Evolutionary conservation across 2,113 vertebrate species (phyloP), one percentile per base, ranked within the genome.

Genomic region (Sturnira hondurensis): DNA sequence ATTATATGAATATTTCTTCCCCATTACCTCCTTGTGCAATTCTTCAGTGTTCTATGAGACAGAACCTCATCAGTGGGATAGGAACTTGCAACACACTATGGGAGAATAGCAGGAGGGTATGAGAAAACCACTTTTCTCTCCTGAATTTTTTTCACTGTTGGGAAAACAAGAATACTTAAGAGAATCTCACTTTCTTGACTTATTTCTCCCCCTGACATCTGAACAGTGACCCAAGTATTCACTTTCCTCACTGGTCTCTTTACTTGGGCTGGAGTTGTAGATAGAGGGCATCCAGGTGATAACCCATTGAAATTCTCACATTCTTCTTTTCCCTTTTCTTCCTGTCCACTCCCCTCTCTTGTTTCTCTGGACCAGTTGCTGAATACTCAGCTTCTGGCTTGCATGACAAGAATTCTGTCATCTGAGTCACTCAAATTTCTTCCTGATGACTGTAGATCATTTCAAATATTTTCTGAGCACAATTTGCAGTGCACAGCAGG

Each of bases 351-450:
- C 24, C 14, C 36, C 10, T 86, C 24, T 82, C 12, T 17, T 81
- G 52, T 43, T 15, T 87, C 78, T 58, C 31, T 81, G 31, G 41
- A 26, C 26, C 70, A 71, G 24, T 78, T 83, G 61, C 84, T 45
- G 41, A 89, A 17, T 4, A 4, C 68, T 52, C 61, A 54, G 43
- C 86, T 41, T 95, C 86, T 73, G 41, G 80, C 28, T 92, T 82
- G 24, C 65, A 67, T 38, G 77, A n/a, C 52, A 89, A 92, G 84
- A 63, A 24, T 70, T 84, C 56, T 56, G 50, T 65, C 91, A 90
- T 89, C 76, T 88, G 93, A 93, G 76, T 91, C 82, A 73, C 91
- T 94, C 68, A 11, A 24, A 24, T 93, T 94, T 94, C 67, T 86
- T 63, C 61, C 87, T 84, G 93, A 82, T 74, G 86, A 61, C 73